Conservation (phyloP, 2,797 vertebrate species). For the Rhinoraja longicauda region DNA sequence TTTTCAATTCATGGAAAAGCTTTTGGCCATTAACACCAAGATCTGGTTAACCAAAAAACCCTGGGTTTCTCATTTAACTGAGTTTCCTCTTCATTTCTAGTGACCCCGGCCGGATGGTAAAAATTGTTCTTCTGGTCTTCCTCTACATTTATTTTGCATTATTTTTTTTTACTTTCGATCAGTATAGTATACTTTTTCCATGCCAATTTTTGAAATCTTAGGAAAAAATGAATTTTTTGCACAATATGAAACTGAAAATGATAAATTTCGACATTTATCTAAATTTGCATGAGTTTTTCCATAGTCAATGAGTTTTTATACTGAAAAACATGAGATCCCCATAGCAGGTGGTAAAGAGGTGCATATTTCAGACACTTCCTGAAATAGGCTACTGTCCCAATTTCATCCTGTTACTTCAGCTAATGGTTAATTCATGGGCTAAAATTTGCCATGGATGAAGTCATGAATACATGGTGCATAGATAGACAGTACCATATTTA, state of each 20-base stretch:
- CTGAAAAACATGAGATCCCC: background rate
- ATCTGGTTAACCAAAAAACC: slow-evolving; percentile 40
- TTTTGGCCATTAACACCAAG: background rate
- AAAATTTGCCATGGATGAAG: background rate
- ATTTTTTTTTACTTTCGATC: background rate
- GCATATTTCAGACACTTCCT: background rate
- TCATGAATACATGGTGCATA: background rate
- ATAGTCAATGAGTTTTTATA: background rate
- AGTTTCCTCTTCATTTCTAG: slow-evolving; percentile 63
- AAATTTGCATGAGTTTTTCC: background rate
- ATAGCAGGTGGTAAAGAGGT: background rate
- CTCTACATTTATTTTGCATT: background rate
- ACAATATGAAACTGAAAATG: background rate
- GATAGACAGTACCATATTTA: background rate
- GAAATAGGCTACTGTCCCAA: background rate
- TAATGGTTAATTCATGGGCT: background rate
- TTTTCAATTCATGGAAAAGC: slow-evolving; percentile 28
- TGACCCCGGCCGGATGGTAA: slow-evolving; percentile 65
- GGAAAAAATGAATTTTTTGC: background rate
- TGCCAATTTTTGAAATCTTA: background rate
- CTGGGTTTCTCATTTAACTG: slow-evolving; percentile 46
- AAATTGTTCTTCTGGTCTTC: slow-evolving; percentile 47
- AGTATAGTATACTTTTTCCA: background rate
- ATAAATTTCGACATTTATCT: background rate
- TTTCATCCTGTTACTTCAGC: background rate